Base-by-base conservation (phyloP, 2,888 invertebrate species). In the Agrotis ipsilon region DNA sequence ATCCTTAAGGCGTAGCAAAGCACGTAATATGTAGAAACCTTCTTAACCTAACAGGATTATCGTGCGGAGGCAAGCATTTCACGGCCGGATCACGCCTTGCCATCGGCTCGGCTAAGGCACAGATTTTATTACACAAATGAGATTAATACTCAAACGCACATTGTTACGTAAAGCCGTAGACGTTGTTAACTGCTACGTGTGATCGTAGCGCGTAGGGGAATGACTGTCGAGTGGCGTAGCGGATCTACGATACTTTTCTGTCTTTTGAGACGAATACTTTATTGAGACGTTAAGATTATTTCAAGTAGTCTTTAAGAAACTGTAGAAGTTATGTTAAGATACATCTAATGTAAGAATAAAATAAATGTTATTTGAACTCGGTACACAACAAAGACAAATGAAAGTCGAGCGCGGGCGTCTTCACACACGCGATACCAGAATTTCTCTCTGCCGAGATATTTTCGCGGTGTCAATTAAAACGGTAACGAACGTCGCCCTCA, bases 11-110 rank as follows among this genome's bases (percentile, higher is more conserved):
- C 97, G 96, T 93, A 96, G 96, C 96, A 97, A 97, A 97, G 96
- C 97, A 97, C 96, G 96, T 97, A 97, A 97, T 97, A 97, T 97
- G 97, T 97, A 96, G 97, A 97, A 97, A 97, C 97, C 97, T 97
- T 97, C 97, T 97, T 97, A 97, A 96, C 97, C 97, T 97, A 97
- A 97, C 97, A 97, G 97, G 97, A 97, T 97, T 97, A 97, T 96
- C 97, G 96, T 84, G n/a, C 93, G 96, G 96, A 96, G 96, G 97
- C 93, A 94, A 94, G 96, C 96, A 95, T 95, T 95, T 95, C 96
- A 96, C 96, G 96, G 96, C 94, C 96, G 96, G 96, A 96, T 96
- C 95, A 94, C 92, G 92, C 92, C 92, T 92, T 92, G 91, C 93
- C 91, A 88, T 86, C 90, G 90, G 88, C 90, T 80, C 83, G 89